Evolutionary conservation across 2,113 vertebrate species (phyloP).

Genomic region (Bolborhynchus lineola): DNA sequence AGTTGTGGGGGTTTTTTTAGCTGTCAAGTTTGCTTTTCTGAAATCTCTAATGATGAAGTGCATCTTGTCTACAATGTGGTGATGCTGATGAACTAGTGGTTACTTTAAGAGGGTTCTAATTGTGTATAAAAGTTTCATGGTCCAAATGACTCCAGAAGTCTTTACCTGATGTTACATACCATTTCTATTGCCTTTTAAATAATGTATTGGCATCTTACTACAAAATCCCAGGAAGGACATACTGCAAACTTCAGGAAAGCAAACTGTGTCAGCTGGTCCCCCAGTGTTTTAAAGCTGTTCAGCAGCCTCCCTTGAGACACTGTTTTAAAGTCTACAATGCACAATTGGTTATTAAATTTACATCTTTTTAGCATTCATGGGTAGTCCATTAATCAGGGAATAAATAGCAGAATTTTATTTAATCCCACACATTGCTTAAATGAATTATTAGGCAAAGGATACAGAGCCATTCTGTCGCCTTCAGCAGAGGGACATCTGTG

Average conservation of each 20-base stretch:
- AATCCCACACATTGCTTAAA: background rate
- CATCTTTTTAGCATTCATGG: conserved; percentile 16
- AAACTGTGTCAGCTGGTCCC: conserved; percentile 7
- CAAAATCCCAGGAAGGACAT: conserved; percentile 23
- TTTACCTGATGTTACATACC: background rate
- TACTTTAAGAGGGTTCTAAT: background rate
- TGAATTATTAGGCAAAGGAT: background rate
- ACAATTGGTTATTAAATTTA: conserved; percentile 23
- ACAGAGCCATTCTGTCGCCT: background rate
- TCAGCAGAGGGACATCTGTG: background rate
- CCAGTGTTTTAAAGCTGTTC: background rate
- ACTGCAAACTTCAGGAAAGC: conserved; percentile 28
- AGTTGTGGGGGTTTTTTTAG: background rate
- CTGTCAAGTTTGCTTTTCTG: background rate
- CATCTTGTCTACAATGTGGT: background rate
- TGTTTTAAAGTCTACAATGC: conserved; percentile 1
- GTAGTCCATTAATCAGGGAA: background rate
- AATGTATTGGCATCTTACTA: conserved; percentile 8
- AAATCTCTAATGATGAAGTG: background rate
- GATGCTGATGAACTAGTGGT: background rate
- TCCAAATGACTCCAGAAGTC: background rate
- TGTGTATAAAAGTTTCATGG: background rate
- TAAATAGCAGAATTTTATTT: background rate
- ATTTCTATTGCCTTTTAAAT: conserved; percentile 5
- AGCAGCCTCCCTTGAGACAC: background rate